Conservation (phyloP, 2,888 invertebrate genomes). For the Harpalus rubripes region DNA sequence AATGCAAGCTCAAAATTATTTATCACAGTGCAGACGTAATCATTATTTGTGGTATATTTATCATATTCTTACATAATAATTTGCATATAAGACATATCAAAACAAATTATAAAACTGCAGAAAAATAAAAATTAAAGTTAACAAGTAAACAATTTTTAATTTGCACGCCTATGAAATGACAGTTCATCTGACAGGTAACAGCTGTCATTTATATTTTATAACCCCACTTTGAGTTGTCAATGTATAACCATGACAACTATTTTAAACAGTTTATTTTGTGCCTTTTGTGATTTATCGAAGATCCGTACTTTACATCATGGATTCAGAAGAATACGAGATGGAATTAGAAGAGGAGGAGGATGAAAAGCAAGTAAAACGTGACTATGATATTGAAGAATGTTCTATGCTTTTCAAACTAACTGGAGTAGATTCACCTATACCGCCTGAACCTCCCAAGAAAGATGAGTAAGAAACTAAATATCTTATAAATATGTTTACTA, state of each 20-base stretch:
- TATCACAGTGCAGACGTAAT: constrained; percentile 36
- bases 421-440: not conserved
- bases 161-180: constrained; percentile 55
- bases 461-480: constrained; percentile 36
- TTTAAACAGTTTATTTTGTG: constrained; percentile 35
- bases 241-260: constrained; percentile 30
- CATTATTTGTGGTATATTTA: constrained; percentile 27
- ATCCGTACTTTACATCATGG: constrained; percentile 33
- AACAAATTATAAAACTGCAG: not conserved
- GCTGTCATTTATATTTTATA: constrained; percentile 29
- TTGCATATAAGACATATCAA: not conserved
- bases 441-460: constrained; percentile 22
- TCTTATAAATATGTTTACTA: constrained; percentile 1
- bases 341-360: constrained; percentile 30
- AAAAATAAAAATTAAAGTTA: not conserved
- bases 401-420: constrained; percentile 9
- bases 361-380: constrained; percentile 12
- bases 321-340: constrained; percentile 3
- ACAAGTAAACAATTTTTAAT: not conserved
- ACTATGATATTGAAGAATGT: constrained; percentile 43
- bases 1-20: constrained; percentile 2
- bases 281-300: constrained; percentile 22
- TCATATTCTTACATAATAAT: constrained; percentile 24
- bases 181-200: constrained; percentile 37
- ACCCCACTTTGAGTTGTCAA: constrained; percentile 14